Evolutionary conservation across 37 sponge, comb jelly and placozoan genomes (phyloP).

Genomic region (Ephydatia muelleri): DNA sequence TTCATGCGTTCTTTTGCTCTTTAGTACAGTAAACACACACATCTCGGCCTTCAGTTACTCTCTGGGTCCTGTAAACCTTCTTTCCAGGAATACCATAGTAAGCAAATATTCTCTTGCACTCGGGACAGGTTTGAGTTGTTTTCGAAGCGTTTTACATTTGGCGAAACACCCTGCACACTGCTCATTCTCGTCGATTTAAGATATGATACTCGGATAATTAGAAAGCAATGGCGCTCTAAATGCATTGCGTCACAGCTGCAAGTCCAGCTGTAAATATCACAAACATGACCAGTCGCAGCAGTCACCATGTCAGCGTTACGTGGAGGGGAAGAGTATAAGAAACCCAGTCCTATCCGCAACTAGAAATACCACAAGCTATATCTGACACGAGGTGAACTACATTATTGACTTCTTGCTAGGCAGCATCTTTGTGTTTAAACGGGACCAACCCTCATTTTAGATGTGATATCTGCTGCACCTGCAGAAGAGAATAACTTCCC

Average conservation of each 20-base stretch:
- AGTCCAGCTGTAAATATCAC: neutral
- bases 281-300: neutral
- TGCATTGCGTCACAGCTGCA: neutral
- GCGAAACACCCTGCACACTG: slow-evolving; percentile 69
- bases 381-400: neutral
- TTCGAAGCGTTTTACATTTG: slow-evolving; percentile 64
- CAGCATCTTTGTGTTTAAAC: no score
- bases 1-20: slow-evolving; percentile 29
- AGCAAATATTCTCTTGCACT: slow-evolving; percentile 70
- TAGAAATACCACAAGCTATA: neutral
- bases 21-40: slow-evolving; percentile 57
- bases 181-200: neutral
- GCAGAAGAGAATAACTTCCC: neutral
- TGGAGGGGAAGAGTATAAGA: slow-evolving; percentile 7
- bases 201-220: neutral
- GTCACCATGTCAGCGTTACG: slow-evolving; percentile 6
- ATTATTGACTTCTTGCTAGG: no score
- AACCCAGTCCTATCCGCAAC: neutral
- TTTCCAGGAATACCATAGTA: slow-evolving; percentile 50
- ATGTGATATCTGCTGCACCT: no score
- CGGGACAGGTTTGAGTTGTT: slow-evolving; percentile 53
- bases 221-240: neutral
- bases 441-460: no score
- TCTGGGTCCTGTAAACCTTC: slow-evolving; percentile 35
- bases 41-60: neutral